Base-by-base conservation (phyloP, 2,888 invertebrate species). In the Spialia ferax region DNA sequence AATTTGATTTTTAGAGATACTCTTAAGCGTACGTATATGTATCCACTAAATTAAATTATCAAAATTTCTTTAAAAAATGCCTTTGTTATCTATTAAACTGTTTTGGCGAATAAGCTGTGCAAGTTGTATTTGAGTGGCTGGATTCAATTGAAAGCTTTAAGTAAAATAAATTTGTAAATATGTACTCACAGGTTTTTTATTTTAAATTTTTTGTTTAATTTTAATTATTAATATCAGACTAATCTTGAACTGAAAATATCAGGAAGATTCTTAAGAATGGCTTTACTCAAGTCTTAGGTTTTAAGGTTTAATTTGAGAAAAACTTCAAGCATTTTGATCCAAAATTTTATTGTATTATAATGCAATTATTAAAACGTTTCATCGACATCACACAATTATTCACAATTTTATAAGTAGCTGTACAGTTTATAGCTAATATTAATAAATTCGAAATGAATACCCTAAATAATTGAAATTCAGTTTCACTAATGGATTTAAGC, bases 321-420 rank as follows among this genome's bases (percentile, higher is more conserved):
- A 82, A 77, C 68, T 59, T 22, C 10, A 57, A 74, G 63, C 75
- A 73, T 78, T 81, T 90, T 90, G 85, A 89, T 91, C 89, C 89
- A 92, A 92, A 92, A 92, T 81, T 89, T 85, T 91, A 90, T 90
- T 62, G 86, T 88, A 73, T 77, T 76, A 84, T 88, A 84, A 86
- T 87, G 77, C 74, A 79, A 84, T 87, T 85, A 87, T 83, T 89
- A 87, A 89, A 90, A 88, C 81, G 83, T 84, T 84, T 86, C 76
- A 83, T 85, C 85, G 89, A 90, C 90, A 87, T 89, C 91, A 91
- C 92, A 91, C 92, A 88, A 78, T 88, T 91, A 91, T 92, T 89
- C 88, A 90, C 89, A 91, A 79, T 79, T 82, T 82, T 79, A 82
- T 83, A 80, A 75, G 73, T 79, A 85, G 77, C 77, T 87, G 81